phyloP scores from a whole-genome alignment of 2,888 invertebrate genomes.

The Hylaea fasciaria region DNA sequence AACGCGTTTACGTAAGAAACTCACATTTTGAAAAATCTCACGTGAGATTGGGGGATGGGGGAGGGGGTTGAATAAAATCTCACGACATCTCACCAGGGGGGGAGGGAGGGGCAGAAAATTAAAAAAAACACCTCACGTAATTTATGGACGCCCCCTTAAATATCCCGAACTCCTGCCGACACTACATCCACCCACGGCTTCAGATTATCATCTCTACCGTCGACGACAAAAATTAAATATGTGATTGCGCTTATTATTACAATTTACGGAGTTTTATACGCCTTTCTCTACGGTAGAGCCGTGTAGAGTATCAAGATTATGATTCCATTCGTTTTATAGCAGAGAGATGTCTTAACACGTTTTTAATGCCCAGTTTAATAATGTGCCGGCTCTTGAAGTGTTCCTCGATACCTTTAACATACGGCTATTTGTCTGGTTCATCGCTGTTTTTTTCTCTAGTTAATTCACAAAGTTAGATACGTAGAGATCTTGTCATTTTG shows the following conservation, averaged over 20 bases:
- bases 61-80: too few species aligned
- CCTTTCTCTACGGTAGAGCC: constrained; percentile 23
- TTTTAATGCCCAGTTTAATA: constrained; percentile 21
- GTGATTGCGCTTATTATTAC: constrained; percentile 60
- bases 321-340: constrained; percentile 23
- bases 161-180: constrained; percentile 13
- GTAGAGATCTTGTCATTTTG: too few species aligned
- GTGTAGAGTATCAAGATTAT: constrained; percentile 18
- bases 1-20: too few species aligned
- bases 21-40: too few species aligned
- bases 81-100: too few species aligned
- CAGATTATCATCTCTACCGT: constrained; percentile 35
- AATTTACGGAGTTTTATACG: constrained; percentile 43
- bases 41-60: too few species aligned
- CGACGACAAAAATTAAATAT: constrained; percentile 54
- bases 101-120: too few species aligned
- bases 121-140: not conserved
- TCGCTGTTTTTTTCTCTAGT: not conserved
- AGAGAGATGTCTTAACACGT: constrained; percentile 23
- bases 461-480: too few species aligned
- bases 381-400: constrained; percentile 12
- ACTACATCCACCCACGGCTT: constrained; percentile 37
- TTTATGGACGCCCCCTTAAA: constrained; percentile 1
- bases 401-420: not conserved
- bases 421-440: not conserved